Evolutionary conservation across 2,888 invertebrate species (phyloP).

Genomic region (Chalcis sispes): DNA sequence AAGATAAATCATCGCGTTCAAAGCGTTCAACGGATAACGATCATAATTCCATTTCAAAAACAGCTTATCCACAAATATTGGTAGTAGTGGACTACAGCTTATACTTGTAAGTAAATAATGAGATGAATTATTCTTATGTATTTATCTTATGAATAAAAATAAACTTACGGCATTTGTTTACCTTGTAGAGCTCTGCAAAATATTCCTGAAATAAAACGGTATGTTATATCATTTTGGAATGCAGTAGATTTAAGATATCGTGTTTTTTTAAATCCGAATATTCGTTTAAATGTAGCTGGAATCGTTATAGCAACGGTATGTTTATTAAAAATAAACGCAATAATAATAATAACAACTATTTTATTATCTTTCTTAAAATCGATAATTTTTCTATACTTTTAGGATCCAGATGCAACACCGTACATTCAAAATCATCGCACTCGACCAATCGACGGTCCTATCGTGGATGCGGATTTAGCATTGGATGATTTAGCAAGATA

Average conservation of each 20-base stretch:
- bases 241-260: constrained; percentile 70
- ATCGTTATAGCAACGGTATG: constrained; percentile 58
- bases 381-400: not conserved
- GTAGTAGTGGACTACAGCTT: constrained; percentile 65
- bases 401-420: constrained; percentile 63
- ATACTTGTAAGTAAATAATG: constrained; percentile 37
- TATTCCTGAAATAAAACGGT: constrained; percentile 61
- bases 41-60: constrained; percentile 53
- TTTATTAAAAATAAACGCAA: no score
- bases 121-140: constrained; percentile 3
- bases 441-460: constrained; percentile 9
- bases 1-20: constrained; percentile 7
- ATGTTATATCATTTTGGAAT: constrained; percentile 69
- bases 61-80: constrained; percentile 68
- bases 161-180: constrained; percentile 1
- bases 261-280: constrained; percentile 62
- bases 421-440: constrained; percentile 62
- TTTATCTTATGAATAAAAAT: not conserved
- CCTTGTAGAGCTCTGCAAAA: constrained; percentile 60
- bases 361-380: no score
- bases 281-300: constrained; percentile 69
- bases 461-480: constrained; percentile 65
- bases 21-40: constrained; percentile 20
- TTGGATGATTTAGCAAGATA: constrained; percentile 64
- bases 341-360: no score